phyloP scores from a whole-genome alignment of 2,888 invertebrate species.

The Aleiodes testaceus region DNA sequence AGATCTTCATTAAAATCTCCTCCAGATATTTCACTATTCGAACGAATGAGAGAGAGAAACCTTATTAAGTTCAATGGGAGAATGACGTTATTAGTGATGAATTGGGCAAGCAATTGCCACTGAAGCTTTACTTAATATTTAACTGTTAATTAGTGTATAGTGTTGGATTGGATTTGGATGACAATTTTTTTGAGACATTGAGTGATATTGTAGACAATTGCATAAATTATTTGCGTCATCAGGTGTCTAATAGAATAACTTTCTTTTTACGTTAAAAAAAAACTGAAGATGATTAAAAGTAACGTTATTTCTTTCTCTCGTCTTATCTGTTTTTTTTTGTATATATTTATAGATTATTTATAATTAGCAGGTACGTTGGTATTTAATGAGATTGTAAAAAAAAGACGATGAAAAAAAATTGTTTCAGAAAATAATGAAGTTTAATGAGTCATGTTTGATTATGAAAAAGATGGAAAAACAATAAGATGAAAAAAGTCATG shows the following conservation, averaged over 20 bases:
- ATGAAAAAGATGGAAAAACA: neutral
- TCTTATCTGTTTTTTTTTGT: conserved; percentile 11
- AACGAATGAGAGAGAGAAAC: neutral
- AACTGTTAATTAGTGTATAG: conserved; percentile 43
- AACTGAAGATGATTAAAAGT: neutral
- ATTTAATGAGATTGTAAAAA: conserved; percentile 4
- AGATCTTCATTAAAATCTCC: no score
- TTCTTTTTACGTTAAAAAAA: conserved; percentile 11
- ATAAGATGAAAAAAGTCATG: conserved; percentile 19
- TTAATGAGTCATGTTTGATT: conserved; percentile 13
- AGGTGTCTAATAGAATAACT: conserved; percentile 10
- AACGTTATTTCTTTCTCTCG: conserved; percentile 3
- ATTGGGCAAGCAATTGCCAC: neutral
- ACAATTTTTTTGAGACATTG: conserved; percentile 7
- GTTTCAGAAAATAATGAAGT: conserved; percentile 5
- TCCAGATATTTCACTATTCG: no score
- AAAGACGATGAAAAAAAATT: neutral
- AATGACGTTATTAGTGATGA: conserved; percentile 22
- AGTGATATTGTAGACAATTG: conserved; percentile 36
- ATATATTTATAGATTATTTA: conserved; percentile 31
- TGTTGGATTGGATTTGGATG: conserved; percentile 1
- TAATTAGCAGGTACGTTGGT: conserved; percentile 9
- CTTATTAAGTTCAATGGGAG: neutral
- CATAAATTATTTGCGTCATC: conserved; percentile 4
- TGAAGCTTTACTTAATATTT: conserved; percentile 35